phyloP scores from a whole-genome alignment of 1,140 invertebrate species.

The Zophobas morio region DNA sequence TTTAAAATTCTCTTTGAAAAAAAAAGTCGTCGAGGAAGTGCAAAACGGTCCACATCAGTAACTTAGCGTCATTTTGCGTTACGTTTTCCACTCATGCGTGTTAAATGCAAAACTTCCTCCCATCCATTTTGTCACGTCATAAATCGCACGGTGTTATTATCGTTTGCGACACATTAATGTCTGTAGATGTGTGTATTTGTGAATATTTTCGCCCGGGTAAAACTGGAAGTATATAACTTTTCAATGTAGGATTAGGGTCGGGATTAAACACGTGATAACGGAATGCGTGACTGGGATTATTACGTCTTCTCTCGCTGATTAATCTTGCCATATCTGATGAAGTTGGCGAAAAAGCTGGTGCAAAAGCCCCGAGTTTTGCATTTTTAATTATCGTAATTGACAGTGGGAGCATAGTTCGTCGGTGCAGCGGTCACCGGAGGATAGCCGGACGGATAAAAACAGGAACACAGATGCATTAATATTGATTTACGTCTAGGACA shows the following conservation, averaged over 20 bases:
- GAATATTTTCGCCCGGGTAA: constrained; percentile 29
- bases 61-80: constrained; percentile 31
- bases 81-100: constrained; percentile 25
- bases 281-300: constrained; percentile 32
- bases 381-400: constrained; percentile 35
- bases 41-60: constrained; percentile 27
- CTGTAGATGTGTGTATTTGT: constrained; percentile 22
- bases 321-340: constrained; percentile 21
- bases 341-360: constrained; percentile 4
- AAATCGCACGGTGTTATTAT: constrained; percentile 32
- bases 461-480: constrained; percentile 34
- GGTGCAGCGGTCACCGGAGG: neutral
- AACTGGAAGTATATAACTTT: constrained; percentile 36
- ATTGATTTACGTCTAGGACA: constrained; percentile 34
- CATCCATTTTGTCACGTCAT: constrained; percentile 30
- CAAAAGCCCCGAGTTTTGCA: neutral
- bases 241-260: constrained; percentile 27
- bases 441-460: constrained; percentile 27
- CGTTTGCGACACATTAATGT: constrained; percentile 32
- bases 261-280: constrained; percentile 38
- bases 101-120: constrained; percentile 33
- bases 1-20: constrained; percentile 30
- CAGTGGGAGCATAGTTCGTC: neutral
- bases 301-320: constrained; percentile 19
- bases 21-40: constrained; percentile 18